Conservation (phyloP, 2,113 vertebrate species). For the Picathartes gymnocephalus region DNA sequence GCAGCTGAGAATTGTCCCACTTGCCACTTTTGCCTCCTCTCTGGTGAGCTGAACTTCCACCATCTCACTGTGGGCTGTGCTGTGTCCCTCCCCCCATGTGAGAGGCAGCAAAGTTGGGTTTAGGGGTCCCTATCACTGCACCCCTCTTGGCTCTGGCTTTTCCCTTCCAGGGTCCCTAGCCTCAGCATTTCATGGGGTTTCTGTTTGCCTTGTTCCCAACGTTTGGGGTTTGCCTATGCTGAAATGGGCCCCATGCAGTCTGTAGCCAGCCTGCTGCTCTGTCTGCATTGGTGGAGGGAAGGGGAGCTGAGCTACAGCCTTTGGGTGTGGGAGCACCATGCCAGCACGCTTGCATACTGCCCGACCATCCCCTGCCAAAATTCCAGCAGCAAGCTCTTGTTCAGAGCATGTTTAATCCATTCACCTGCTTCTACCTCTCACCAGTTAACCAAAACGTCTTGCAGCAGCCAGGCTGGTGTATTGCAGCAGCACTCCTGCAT, state of each 20-base stretch:
- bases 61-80: neutral
- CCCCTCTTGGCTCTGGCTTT: neutral
- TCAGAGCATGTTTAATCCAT: neutral
- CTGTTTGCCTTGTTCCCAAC: neutral
- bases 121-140: neutral
- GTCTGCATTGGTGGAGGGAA: neutral
- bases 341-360: fast-evolving
- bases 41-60: fast-evolving
- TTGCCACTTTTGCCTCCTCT: neutral
- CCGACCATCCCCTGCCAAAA: neutral
- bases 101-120: neutral
- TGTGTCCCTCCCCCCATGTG: fast-evolving
- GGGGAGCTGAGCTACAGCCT: neutral
- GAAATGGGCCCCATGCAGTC: neutral
- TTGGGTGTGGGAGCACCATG: fast-evolving
- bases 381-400: neutral
- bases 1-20: neutral
- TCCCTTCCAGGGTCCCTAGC: neutral
- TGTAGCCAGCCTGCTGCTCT: neutral
- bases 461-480: neutral
- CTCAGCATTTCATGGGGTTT: neutral
- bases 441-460: neutral
- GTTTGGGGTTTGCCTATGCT: neutral
- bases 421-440: neutral
- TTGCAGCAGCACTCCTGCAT: neutral